phyloP scores from a whole-genome alignment of 2,113 vertebrate species.

The Leucoraja erinaceus region DNA sequence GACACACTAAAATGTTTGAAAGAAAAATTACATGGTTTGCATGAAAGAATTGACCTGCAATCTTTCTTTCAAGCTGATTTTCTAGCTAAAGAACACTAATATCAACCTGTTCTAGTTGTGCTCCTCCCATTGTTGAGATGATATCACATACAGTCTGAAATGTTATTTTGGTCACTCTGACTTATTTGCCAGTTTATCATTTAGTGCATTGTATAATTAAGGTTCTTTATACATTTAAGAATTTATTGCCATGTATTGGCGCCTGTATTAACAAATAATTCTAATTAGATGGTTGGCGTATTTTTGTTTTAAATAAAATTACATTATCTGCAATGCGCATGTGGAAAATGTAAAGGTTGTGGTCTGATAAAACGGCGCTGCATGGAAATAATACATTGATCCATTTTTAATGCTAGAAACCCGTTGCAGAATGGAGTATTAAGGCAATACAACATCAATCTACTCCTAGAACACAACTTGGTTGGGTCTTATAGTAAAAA shows the following conservation, averaged over 20 bases:
- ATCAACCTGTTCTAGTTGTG: too few relatives aligned
- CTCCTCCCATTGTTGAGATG: background rate
- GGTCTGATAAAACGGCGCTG: background rate
- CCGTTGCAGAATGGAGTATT: background rate
- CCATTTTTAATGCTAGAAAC: background rate
- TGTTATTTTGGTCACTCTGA: background rate
- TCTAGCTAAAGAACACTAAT: too few relatives aligned
- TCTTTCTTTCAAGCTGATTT: too few relatives aligned
- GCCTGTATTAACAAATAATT: background rate
- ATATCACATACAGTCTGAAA: background rate
- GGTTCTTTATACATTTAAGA: background rate
- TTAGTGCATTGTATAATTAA: background rate
- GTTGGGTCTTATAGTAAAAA: background rate
- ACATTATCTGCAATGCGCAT: background rate
- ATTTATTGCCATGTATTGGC: background rate
- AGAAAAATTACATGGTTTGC: background rate
- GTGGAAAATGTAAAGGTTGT: background rate
- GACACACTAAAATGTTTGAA: background rate
- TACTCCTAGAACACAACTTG: background rate
- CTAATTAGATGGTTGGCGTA: too few relatives aligned
- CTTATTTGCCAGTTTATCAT: background rate
- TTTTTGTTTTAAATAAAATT: background rate
- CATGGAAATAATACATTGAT: too few relatives aligned
- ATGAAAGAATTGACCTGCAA: too few relatives aligned
- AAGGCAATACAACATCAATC: background rate